These are phyloP conservation scores for Zaprionus lachaisei DNA, from an alignment of 1,140 invertebrate genomes.

Conservation along the genomic window DNA sequence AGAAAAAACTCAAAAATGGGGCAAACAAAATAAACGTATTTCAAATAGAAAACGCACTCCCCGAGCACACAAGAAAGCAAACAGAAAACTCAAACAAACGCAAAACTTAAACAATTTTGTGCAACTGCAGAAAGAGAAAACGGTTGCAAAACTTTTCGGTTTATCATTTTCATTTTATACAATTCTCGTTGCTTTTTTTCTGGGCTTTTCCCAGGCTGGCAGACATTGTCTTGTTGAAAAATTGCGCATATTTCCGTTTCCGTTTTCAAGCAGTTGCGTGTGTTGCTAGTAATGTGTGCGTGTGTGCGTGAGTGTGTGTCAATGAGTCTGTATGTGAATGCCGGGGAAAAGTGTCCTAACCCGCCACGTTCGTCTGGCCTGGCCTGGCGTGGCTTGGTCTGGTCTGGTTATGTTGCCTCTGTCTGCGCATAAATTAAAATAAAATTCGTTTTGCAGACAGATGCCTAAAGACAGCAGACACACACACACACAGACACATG, in stretches of 20 bases:
- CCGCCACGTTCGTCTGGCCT: constrained; percentile 6
- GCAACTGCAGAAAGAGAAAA: constrained; percentile 56
- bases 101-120: constrained; percentile 57
- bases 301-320: constrained; percentile 25
- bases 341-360: constrained; percentile 1
- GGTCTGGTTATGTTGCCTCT: constrained; percentile 59
- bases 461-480: constrained; percentile 24
- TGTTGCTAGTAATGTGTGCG: constrained; percentile 14
- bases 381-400: constrained; percentile 44
- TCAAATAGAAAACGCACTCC: constrained; percentile 24
- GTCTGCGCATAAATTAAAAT: constrained; percentile 75
- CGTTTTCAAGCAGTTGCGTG: constrained; percentile 38
- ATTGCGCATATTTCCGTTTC: constrained; percentile 58
- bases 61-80: constrained; percentile 37
- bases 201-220: constrained; percentile 30
- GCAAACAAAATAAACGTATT: constrained; percentile 28
- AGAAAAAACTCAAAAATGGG: neutral
- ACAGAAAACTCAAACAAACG: constrained; percentile 42
- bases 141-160: constrained; percentile 45
- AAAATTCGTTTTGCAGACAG: constrained; percentile 50
- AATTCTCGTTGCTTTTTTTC: constrained; percentile 1
- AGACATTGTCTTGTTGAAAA: constrained; percentile 59
- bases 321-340: constrained; percentile 35
- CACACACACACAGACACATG: neutral
- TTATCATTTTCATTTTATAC: constrained; percentile 46